Evolutionary conservation across 2,888 invertebrate genomes (phyloP).

Genomic region (Malthinus seriepunctatus): DNA sequence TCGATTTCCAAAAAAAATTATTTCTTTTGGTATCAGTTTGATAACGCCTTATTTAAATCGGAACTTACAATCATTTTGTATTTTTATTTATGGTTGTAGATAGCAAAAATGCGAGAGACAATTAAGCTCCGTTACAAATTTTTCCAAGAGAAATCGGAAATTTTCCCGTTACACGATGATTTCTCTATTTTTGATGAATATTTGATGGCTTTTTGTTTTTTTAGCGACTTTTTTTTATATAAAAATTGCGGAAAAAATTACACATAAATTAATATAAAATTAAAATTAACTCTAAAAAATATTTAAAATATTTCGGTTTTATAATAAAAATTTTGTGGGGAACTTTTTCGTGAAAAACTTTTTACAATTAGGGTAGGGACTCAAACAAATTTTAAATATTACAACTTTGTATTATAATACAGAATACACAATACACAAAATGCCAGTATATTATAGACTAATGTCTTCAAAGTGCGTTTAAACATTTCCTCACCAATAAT

Average conservation of each 20-base stretch:
- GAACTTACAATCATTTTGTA: constrained; percentile 23
- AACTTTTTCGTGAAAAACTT: too few relatives aligned
- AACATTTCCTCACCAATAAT: not conserved
- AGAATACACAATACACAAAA: too few relatives aligned
- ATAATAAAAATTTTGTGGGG: too few relatives aligned
- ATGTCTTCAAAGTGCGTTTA: too few relatives aligned
- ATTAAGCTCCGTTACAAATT: constrained; percentile 24
- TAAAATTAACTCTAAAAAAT: too few relatives aligned
- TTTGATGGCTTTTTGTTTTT: constrained; percentile 22
- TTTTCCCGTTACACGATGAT: constrained; percentile 14
- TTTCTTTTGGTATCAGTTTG: not conserved
- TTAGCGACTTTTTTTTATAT: not conserved
- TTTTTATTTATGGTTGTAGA: constrained; percentile 23
- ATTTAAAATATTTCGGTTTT: too few relatives aligned
- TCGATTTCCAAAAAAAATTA: too few relatives aligned
- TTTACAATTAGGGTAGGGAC: too few relatives aligned
- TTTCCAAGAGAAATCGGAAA: constrained; percentile 18
- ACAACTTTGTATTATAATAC: too few relatives aligned
- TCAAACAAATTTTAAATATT: too few relatives aligned
- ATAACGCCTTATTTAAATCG: constrained; percentile 22
- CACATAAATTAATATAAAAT: too few relatives aligned
- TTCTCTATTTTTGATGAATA: constrained; percentile 29
- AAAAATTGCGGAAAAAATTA: not conserved
- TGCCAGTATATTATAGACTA: too few relatives aligned
- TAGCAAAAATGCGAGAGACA: constrained; percentile 28